A percentile compares a stretch with the other conserved stretches of the same genome.
Conservation (phyloP, 2,888 invertebrate species). For the Ernsta delagoae region DNA sequence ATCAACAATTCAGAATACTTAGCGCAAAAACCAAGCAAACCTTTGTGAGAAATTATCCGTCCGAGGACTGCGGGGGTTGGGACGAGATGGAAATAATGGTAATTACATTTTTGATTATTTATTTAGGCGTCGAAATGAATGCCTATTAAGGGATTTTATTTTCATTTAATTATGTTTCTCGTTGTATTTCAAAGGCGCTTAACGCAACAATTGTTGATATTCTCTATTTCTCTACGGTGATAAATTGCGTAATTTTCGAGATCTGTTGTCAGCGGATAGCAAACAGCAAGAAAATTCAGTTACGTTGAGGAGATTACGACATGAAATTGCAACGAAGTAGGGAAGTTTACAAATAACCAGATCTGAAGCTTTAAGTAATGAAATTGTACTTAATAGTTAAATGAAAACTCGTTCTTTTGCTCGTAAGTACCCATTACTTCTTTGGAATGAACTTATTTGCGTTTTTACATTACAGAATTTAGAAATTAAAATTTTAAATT, state of each 20-base stretch:
- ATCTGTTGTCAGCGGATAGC: slow-evolving; percentile 34
- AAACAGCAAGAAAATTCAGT: slow-evolving; percentile 35
- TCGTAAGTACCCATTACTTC: background rate
- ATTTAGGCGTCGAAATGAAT: slow-evolving; percentile 30
- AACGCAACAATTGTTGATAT: slow-evolving; percentile 29
- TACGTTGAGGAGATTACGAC: slow-evolving; percentile 37
- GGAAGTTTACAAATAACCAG: slow-evolving; percentile 30
- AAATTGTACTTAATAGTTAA: slow-evolving; percentile 15
- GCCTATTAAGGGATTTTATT: slow-evolving; percentile 26
- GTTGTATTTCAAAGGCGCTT: slow-evolving; percentile 15
- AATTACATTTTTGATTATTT: slow-evolving; percentile 34
- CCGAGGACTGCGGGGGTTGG: slow-evolving; percentile 11
- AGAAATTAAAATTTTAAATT: too few relatives aligned
- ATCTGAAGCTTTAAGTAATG: slow-evolving; percentile 31
- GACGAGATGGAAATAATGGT: slow-evolving; percentile 26
- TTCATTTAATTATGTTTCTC: slow-evolving; percentile 27
- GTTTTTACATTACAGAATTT: too few relatives aligned
- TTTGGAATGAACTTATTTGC: background rate
- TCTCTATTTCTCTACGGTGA: slow-evolving; percentile 27
- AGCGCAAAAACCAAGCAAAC: slow-evolving; percentile 31
- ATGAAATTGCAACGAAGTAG: slow-evolving; percentile 34
- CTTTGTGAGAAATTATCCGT: slow-evolving; percentile 31
- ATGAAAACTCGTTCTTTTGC: slow-evolving; percentile 1
- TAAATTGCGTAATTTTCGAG: slow-evolving; percentile 36
- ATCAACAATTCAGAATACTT: slow-evolving; percentile 39